Evolutionary conservation across 2,797 vertebrate species (phyloP), one percentile per base, ranked within the genome.

Genomic region (Periophthalmus magnuspinnatus): DNA sequence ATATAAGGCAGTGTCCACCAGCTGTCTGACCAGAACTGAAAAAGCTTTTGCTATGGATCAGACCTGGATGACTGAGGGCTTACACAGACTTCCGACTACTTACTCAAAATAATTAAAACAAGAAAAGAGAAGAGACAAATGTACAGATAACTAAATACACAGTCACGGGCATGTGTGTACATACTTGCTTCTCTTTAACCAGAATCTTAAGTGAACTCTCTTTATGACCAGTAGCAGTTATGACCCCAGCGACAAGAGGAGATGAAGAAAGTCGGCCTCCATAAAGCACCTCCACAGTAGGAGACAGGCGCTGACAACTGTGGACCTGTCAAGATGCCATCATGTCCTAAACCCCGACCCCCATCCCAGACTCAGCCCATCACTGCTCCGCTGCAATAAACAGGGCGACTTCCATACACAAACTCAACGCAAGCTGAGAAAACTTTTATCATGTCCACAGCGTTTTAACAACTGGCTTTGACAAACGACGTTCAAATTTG

Each of bases 401-500:
- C 57, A 68, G 0, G 6, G 36, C 70, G 64, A 80, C 83, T 85
- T 89, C 80, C 82, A 78, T 76, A 81, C 90, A 89, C 81, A 86
- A 87, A 89, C 86, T 61, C 65, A 65, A 71, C 63, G 76, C 69
- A 83, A 84, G 80, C 82, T 81, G 77, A 88, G 77, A 78, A 86
- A 84, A 80, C 84, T 79, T 78, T 81, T 68, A 66, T 75, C 81
- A 72, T 22, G 71, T 89, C 86, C 74, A 68, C 81, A 69, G 78
- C 67, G 7, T 33, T 77, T 71, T 88, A 82, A 81, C 84, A 81
- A 89, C 87, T 82, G 79, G 78, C 86, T 81, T 81, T 90, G 90
- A 91, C 90, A 90, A 91, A 92, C 65, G 85, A 75, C 82, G 81
- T 91, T 92, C 90, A 82, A 89, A 89, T 83, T 84, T 81, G 82